A percentile compares a stretch with the other conserved stretches of the same genome.
These are phyloP conservation scores for Pyrgilauda ruficollis DNA, from an alignment of 2,113 vertebrate genomes.

Conservation along the genomic window DNA sequence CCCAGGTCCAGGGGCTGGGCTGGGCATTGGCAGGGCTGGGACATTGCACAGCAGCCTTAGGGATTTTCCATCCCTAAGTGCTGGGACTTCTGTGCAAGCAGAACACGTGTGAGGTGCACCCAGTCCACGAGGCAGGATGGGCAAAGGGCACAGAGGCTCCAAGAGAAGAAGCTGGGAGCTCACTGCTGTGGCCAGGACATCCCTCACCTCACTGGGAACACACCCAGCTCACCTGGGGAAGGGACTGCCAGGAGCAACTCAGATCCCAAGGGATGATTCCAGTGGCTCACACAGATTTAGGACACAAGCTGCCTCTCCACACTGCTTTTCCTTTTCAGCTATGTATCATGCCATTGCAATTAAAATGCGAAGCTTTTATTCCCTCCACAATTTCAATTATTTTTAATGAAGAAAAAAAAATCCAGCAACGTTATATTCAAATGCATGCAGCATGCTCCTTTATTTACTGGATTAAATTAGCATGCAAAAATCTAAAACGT, in stretches of 20 bases:
- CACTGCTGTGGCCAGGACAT: background rate
- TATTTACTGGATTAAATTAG: slow-evolving; percentile 17
- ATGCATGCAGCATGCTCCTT: background rate
- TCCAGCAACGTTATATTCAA: background rate
- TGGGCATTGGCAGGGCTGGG: background rate
- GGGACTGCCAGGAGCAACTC: background rate
- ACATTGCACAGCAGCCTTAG: background rate
- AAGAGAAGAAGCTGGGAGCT: background rate
- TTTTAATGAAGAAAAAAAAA: background rate
- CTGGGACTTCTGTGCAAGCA: background rate
- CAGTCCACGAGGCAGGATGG: rapidly evolving
- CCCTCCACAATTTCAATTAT: background rate
- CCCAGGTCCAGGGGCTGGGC: background rate
- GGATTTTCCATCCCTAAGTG: background rate
- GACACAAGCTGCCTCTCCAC: background rate
- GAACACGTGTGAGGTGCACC: background rate
- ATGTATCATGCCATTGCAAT: background rate
- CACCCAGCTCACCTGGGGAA: background rate
- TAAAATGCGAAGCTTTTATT: background rate
- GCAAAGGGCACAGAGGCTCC: background rate
- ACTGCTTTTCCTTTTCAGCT: background rate
- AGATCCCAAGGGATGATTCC: background rate
- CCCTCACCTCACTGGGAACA: background rate
- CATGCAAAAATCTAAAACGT: background rate
- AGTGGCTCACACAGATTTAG: background rate